Evolutionary conservation across 2,888 invertebrate species (phyloP), one percentile per base, ranked within the genome.

Genomic region (Pristionchus maxplancki): DNA sequence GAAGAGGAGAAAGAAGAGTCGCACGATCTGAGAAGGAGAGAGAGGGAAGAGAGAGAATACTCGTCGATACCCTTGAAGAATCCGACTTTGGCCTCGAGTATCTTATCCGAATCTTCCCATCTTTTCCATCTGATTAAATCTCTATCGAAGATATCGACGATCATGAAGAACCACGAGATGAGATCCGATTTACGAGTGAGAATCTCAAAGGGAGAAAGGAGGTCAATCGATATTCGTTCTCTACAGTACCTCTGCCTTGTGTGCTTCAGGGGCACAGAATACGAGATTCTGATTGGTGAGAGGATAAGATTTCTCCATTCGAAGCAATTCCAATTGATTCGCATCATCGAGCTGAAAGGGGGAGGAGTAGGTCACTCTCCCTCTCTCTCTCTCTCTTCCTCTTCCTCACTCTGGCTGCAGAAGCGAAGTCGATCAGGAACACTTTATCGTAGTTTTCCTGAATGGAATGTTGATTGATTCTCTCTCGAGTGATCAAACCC

Each of bases 121-220:
- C 24, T 81, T 17, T 81, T 81, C 81, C 81, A 81, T 48, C 81
- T 48, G 31, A 81, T n/a, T 3, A 81, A 24, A 28, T 81, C 81
- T 48, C 81, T 44, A 13, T 81, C 81, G 50, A 81, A 81, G 81
- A 81, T 81, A 28, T 81, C 81, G 31, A 81, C 81, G 31, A 81
- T 44, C 81, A 81, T 81, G 81, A 48, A 81, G 81, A 81, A 81
- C 81, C 81, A 81, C 31, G 81, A 81, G n/a, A 81, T 81, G 15
- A 81, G 48, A 48, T 81, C 81, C 13, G 81, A 48, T n/a, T 31
- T 81, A 1, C 81, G 81, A 44, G 44, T 81, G 15, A 48, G 81
- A 6, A 48, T 15, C 81, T 81, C 11, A 48, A 28, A 40, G 71
- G n/a, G n/a, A n/a, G n/a, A n/a, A n/a, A n/a, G n/a, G n/a, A 71